phyloP scores from a whole-genome alignment of 2,113 vertebrate species.

The Centrocercus urophasianus region DNA sequence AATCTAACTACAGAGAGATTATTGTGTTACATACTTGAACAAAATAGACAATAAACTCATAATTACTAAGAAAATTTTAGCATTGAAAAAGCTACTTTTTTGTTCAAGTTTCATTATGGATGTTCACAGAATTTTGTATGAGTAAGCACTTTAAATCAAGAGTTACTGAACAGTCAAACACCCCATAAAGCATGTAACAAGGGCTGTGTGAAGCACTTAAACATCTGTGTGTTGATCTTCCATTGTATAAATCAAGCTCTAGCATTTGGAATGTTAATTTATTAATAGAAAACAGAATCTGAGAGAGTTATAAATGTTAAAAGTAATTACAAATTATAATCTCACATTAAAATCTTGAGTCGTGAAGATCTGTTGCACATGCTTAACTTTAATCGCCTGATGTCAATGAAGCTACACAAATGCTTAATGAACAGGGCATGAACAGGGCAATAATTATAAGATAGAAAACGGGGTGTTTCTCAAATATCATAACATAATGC shows the following conservation, averaged over 20 bases:
- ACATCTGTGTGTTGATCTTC: neutral
- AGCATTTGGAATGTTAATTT: neutral
- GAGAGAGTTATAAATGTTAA: neutral
- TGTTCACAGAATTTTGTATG: neutral
- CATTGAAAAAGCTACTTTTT: neutral
- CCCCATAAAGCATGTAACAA: neutral
- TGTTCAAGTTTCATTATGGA: neutral
- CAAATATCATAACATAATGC: neutral
- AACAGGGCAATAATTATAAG: neutral
- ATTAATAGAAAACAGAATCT: constrained; percentile 6
- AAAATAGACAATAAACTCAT: neutral
- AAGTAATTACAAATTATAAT: constrained; percentile 32
- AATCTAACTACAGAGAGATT: neutral
- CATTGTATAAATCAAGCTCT: neutral
- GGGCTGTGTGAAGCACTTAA: neutral
- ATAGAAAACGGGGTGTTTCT: neutral
- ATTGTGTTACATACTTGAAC: neutral
- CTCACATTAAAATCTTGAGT: neutral
- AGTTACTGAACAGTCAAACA: neutral
- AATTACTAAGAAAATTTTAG: neutral
- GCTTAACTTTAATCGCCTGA: neutral
- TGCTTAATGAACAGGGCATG: neutral
- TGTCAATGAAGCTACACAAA: constrained; percentile 15
- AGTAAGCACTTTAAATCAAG: constrained; percentile 12
- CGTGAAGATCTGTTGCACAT: neutral